Evolutionary conservation across 2,888 invertebrate species (phyloP).

Genomic region (Machimus atricapillus): DNA sequence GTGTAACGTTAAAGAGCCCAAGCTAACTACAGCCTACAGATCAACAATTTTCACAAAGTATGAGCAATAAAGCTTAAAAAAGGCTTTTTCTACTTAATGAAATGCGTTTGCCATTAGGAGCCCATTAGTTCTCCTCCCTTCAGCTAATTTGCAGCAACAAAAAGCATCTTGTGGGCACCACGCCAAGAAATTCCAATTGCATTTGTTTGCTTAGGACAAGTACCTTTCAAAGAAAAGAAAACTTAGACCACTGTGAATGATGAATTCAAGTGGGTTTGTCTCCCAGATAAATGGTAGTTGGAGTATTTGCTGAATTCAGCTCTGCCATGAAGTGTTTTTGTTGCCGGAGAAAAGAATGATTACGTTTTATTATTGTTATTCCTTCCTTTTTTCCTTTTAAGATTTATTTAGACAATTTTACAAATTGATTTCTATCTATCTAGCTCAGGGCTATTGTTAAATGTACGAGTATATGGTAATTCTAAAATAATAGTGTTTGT

Average conservation of each 20-base stretch:
- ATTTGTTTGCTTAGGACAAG: not conserved
- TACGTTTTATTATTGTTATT: not conserved
- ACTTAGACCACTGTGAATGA: not conserved
- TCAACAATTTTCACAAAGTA: not conserved
- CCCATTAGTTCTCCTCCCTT: not conserved
- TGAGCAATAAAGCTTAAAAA: not conserved
- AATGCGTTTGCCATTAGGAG: not conserved
- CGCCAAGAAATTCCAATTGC: not conserved
- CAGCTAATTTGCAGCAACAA: not conserved
- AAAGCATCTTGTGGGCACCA: not conserved
- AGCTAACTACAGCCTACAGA: too few relatives aligned
- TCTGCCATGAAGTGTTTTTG: not conserved
- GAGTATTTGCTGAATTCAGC: not conserved
- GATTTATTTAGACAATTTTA: not conserved
- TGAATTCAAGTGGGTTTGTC: not conserved
- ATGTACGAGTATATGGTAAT: not conserved
- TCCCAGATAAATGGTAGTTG: not conserved
- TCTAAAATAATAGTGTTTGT: too few relatives aligned
- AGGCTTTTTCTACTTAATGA: not conserved
- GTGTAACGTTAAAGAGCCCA: too few relatives aligned
- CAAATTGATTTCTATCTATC: not conserved
- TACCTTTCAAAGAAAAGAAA: not conserved
- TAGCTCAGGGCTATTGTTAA: not conserved
- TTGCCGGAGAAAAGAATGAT: not conserved
- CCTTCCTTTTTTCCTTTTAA: not conserved